Conservation (phyloP, 2,113 vertebrate species). For the Melanotaenia duboulayi region DNA sequence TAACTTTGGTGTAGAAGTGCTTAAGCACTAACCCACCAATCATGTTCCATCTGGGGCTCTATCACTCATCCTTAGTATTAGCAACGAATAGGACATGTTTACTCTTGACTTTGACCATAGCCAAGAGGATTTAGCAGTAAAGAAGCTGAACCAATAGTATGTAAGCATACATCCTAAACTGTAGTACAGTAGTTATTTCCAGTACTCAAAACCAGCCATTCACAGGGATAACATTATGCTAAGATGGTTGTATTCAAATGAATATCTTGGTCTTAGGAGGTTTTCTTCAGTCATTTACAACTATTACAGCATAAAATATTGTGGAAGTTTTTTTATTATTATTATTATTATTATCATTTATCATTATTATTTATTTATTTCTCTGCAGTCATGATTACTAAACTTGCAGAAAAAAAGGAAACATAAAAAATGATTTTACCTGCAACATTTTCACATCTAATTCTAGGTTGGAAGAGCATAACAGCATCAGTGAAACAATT, state of each 20-base stretch:
- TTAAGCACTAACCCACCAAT: slow-evolving; percentile 67
- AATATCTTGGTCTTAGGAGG: slow-evolving; percentile 3
- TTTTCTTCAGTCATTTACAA: slow-evolving; percentile 2
- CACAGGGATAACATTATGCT: slow-evolving; percentile 6
- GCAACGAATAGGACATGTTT: slow-evolving; percentile 50
- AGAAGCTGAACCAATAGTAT: slow-evolving; percentile 41
- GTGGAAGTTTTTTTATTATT: background rate
- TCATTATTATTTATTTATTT: background rate
- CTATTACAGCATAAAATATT: background rate
- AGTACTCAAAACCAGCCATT: slow-evolving; percentile 24
- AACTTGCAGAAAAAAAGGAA: slow-evolving; percentile 6
- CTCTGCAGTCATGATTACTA: background rate
- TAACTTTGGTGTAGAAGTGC: slow-evolving; percentile 55
- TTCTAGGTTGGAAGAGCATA: no score
- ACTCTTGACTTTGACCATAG: slow-evolving; percentile 41
- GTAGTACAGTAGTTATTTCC: slow-evolving; percentile 4
- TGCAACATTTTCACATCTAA: background rate
- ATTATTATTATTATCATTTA: background rate
- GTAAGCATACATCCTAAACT: slow-evolving; percentile 43
- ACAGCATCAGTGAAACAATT: background rate
- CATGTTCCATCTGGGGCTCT: slow-evolving; percentile 27
- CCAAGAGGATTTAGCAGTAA: slow-evolving; percentile 60
- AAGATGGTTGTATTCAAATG: slow-evolving; percentile 17
- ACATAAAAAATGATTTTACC: slow-evolving; percentile 3
- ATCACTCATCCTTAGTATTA: slow-evolving; percentile 62